Evolutionary conservation across 2,797 vertebrate genomes (phyloP).

Genomic region (Eulemur mongoz): DNA sequence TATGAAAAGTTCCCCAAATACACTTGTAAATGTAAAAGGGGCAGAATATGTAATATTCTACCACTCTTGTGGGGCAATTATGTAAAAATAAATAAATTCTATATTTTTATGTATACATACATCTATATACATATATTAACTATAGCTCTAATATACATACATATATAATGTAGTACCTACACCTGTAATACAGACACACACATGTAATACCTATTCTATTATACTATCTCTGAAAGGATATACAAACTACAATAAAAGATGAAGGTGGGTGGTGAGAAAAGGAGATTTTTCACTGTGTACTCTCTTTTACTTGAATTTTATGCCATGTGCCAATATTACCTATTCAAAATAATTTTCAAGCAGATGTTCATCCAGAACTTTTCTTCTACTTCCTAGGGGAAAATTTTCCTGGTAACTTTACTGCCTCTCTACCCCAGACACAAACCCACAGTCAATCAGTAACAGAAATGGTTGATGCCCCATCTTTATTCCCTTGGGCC

Average conservation of each 20-base stretch:
- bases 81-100: not conserved
- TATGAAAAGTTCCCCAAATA: not conserved
- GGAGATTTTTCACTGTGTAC: not conserved
- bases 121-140: not conserved
- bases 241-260: not conserved
- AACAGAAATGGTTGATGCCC: not conserved
- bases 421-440: not conserved
- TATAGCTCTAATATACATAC: not conserved
- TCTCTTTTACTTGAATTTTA: not conserved
- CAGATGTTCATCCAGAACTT: not conserved
- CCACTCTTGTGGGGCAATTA: not conserved
- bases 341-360: conserved; percentile 1
- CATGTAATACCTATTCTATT: not conserved
- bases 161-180: not conserved
- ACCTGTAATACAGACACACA: not conserved
- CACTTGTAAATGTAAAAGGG: not conserved
- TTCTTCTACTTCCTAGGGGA: not conserved
- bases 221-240: not conserved
- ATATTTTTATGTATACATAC: not conserved
- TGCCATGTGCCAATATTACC: not conserved
- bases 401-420: not conserved
- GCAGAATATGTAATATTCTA: not conserved
- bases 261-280: not conserved
- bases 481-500: not conserved
- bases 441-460: not conserved